Evolutionary conservation across 2,113 vertebrate species (phyloP).

Genomic region (Anarhynchus alexandrinus): DNA sequence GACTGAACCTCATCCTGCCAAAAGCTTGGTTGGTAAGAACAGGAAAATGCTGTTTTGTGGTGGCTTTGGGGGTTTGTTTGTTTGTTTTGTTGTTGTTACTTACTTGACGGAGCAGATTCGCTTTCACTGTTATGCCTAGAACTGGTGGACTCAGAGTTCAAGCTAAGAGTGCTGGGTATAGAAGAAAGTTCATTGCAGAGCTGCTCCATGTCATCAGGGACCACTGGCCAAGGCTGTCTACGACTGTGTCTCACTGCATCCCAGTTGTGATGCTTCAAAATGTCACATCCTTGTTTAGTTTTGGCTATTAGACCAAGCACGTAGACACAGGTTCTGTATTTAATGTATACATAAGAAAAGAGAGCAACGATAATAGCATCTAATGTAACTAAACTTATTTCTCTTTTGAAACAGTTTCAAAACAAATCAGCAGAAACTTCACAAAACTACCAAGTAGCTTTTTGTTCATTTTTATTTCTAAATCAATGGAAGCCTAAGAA

Average conservation of each 20-base stretch:
- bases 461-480: background rate
- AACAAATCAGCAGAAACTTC: background rate
- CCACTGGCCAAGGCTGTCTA: constrained; percentile 92
- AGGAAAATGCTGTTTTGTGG: background rate
- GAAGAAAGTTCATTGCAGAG: constrained; percentile 83
- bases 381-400: background rate
- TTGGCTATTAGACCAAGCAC: constrained; percentile 94
- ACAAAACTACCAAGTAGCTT: background rate
- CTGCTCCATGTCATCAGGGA: constrained; percentile 92
- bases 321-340: constrained; percentile 90
- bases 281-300: constrained; percentile 95
- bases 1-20: background rate
- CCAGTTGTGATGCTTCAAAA: constrained; percentile 92
- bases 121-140: constrained; percentile 98
- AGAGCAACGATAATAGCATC: background rate
- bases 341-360: background rate
- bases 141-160: constrained; percentile 95
- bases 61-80: background rate
- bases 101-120: constrained; percentile 92
- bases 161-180: constrained; percentile 82
- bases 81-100: background rate
- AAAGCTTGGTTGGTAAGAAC: background rate
- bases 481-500: background rate
- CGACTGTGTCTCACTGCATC: constrained; percentile 94
- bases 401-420: background rate